Conservation (phyloP, 2,797 vertebrate species). For the Clarias fuscus region DNA sequence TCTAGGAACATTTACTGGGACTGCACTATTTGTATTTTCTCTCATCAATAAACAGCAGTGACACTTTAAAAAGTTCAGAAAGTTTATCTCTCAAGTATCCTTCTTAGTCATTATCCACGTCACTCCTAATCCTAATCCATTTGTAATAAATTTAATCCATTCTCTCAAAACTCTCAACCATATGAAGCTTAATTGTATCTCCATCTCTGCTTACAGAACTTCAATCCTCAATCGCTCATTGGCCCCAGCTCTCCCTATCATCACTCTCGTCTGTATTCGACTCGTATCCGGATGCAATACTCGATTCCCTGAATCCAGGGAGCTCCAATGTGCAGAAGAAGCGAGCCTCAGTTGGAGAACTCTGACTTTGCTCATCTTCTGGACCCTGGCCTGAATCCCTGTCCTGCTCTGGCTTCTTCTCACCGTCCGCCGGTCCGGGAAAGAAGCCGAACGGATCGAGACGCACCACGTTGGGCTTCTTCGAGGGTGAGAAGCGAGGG, state of each 20-base stretch:
- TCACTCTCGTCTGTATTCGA: conserved; percentile 95
- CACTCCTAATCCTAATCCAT: no score
- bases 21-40: background rate
- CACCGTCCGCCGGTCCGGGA: conserved; percentile 56
- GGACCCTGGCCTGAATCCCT: conserved; percentile 68
- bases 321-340: conserved; percentile 89
- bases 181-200: background rate
- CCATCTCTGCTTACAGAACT: background rate
- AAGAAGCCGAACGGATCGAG: conserved; percentile 90
- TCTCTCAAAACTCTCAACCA: background rate
- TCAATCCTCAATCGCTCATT: conserved; percentile 64
- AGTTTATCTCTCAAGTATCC: background rate
- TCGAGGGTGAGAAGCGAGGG: conserved; percentile 76
- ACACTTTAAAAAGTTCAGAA: background rate
- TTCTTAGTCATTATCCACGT: background rate
- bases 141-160: conserved; percentile 4
- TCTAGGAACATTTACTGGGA: background rate
- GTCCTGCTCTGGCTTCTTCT: conserved; percentile 62
- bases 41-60: background rate
- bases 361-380: conserved; percentile 63
- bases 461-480: conserved; percentile 78
- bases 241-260: conserved; percentile 90
- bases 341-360: conserved; percentile 70
- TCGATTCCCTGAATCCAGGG: conserved; percentile 90
- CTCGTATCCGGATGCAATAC: conserved; percentile 92